phyloP scores from a whole-genome alignment of 1,140 invertebrate genomes.

The Drosophila tristis region DNA sequence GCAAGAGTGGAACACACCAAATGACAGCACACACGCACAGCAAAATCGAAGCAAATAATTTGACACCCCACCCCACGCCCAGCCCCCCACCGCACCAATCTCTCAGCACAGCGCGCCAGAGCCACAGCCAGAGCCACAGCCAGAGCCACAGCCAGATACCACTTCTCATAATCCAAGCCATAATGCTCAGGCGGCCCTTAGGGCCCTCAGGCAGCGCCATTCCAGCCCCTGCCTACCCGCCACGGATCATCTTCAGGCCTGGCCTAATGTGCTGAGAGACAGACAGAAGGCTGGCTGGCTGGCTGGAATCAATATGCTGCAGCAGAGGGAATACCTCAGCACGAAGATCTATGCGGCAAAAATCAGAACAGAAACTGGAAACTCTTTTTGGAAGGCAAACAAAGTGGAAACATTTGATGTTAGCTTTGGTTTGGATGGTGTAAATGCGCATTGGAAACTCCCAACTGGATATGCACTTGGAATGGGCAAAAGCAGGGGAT shows the following conservation, averaged over 20 bases:
- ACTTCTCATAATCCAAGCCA: slow-evolving; percentile 2
- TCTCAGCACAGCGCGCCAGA: too few species aligned
- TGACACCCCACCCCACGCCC: slow-evolving; percentile 15
- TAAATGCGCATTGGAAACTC: too few species aligned
- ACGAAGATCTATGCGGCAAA: too few species aligned
- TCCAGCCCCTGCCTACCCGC: slow-evolving; percentile 4
- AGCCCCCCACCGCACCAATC: neutral
- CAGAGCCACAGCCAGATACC: neutral
- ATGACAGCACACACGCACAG: slow-evolving; percentile 42
- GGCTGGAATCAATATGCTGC: too few species aligned
- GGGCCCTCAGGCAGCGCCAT: neutral
- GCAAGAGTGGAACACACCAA: slow-evolving; percentile 16
- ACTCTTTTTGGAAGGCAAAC: too few species aligned
- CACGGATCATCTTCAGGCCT: slow-evolving; percentile 31
- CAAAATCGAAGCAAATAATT: slow-evolving; percentile 74
- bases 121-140: neutral
- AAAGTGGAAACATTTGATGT: neutral
- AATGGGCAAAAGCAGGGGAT: too few species aligned
- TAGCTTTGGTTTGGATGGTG: too few species aligned
- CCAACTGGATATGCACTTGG: too few species aligned
- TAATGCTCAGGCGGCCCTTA: neutral
- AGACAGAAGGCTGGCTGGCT: too few species aligned
- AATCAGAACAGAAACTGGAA: too few species aligned
- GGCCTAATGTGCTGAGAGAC: slow-evolving; percentile 5
- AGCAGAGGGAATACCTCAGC: too few species aligned